Base-by-base conservation (phyloP, 2,797 vertebrate species). In the Bradypodion ventrale region DNA sequence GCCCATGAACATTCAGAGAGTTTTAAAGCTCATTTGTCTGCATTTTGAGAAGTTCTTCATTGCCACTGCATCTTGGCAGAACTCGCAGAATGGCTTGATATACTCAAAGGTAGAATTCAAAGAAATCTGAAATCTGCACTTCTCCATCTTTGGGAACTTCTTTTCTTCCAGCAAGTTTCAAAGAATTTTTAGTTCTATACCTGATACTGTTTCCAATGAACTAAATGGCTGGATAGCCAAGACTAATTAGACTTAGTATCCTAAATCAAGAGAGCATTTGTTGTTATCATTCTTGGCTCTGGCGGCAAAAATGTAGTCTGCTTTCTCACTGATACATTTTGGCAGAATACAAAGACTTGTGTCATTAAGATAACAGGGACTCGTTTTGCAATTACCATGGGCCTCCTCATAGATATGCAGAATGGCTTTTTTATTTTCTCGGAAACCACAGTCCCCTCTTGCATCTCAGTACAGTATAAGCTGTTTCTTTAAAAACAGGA, bases 311-410 rank as follows among this genome's bases (percentile, higher is more conserved):
- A n/a, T 63, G 25, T 63, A 49, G 70, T 75, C n/a, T 63, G 70
- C 35, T 27, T 82, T 75, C 80, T 29, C 32, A 49, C 42, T 37
- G 80, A 44, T 82, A 65, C 80, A 44, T n/a, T 65, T 75, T 37
- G 32, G 42, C 66, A n/a, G n/a, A 79, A 9, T n/a, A 25, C 59
- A 49, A 35, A 60, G 74, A 82, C 42, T 59, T 56, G 35, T 59
- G 65, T 44, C 52, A 62, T 46, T 35, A 68, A 56, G 8, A 23
- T 52, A 35, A 44, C 10, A 52, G 68, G 63, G 46, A 80, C n/a
- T 49, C 35, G 12, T 66, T 52, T 52, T 80, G n/a, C 15, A 68
- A 35, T 19, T 32, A 25, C n/a, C 23, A 10, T 56, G 62, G 42
- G 29, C 21, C 25, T 66, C 44, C 74, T 42, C 29, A 69, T 25